Conservation (phyloP, 2,113 vertebrate species). For the Odontesthes bonariensis region DNA sequence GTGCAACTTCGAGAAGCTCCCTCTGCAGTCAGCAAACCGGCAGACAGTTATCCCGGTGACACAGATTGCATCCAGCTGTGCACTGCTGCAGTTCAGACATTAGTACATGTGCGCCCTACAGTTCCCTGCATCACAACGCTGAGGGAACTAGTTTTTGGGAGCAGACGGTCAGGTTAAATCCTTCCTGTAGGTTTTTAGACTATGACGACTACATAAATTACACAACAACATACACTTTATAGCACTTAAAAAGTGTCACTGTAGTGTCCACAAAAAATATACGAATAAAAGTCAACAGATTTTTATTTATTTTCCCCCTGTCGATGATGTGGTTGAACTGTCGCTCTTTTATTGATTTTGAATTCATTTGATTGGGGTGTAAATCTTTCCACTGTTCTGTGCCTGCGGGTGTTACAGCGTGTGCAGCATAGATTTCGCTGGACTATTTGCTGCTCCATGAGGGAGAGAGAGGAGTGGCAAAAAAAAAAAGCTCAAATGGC, state of each 20-base stretch:
- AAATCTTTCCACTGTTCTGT: slow-evolving; percentile 39
- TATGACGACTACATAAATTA: too few species aligned
- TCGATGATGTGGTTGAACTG: not conserved
- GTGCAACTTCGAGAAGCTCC: not conserved
- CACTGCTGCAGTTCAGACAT: not conserved
- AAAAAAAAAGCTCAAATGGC: slow-evolving; percentile 12
- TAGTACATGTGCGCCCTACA: not conserved
- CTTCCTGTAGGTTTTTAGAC: too few species aligned
- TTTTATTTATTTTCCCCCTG: too few species aligned
- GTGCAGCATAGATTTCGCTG: too few species aligned
- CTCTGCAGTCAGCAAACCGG: not conserved
- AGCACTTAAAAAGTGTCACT: slow-evolving; percentile 15
- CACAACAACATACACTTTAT: not conserved
- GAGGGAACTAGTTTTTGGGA: not conserved
- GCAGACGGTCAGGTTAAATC: too few species aligned
- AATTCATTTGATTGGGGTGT: not conserved
- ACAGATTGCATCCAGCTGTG: not conserved
- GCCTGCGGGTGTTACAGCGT: not conserved
- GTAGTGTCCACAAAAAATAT: not conserved
- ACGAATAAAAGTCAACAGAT: too few species aligned
- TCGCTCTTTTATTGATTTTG: not conserved
- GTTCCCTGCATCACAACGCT: not conserved
- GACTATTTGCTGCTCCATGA: too few species aligned
- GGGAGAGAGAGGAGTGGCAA: slow-evolving; percentile 7
- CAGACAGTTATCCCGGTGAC: slow-evolving; percentile 10